Evolutionary conservation across 2,113 vertebrate genomes (phyloP), one percentile per base, ranked within the genome.

Genomic region (Aplodontia rufa): DNA sequence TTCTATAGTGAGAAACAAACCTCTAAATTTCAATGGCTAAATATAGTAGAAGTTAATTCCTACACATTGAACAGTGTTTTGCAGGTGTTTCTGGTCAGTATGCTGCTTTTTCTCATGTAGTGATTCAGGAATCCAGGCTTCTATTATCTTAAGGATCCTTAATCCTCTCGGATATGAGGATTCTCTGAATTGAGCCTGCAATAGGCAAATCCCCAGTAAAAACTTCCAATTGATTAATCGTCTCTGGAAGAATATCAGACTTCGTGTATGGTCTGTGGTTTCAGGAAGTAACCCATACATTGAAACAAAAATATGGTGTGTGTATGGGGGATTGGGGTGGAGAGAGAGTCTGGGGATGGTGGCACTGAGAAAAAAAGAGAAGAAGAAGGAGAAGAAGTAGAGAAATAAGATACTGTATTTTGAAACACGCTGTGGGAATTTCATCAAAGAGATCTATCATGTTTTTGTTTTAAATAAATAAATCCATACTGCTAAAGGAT

Each of bases 1-100:
- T 71, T 68, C 28, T 76, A 2, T 13, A 66, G 3, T 76, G 80
- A 87, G 68, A 94, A 94, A 93, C 28, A 51, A 87, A 68, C 8
- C 2, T 4, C n/a, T 91, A 37, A 45, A 64, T 81, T 60, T 92
- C 28, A 90, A n/a, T 49, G 83, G 24, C 20, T 81, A 60, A 86
- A 85, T 69, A 82, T 32, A 96, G 40, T 24, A 81, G n/a, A 81
- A 55, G 42, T 88, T 84, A 87, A 62, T 62, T 88, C 35, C 79
- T 89, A 30, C 6, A 82, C 17, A 26, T 17, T 6, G 5, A 86
- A n/a, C 6, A 47, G 8, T 45, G 13, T 19, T 30, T 71, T 35
- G 26, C 10, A 92, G 51, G 45, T 66, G 6, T 83, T 87, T 83
- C 62, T 60, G 80, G 71, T 47, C 14, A 37, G 32, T 22, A 76